Evolutionary conservation across 1,140 invertebrate species (phyloP).

Genomic region (Habropoda laboriosa): DNA sequence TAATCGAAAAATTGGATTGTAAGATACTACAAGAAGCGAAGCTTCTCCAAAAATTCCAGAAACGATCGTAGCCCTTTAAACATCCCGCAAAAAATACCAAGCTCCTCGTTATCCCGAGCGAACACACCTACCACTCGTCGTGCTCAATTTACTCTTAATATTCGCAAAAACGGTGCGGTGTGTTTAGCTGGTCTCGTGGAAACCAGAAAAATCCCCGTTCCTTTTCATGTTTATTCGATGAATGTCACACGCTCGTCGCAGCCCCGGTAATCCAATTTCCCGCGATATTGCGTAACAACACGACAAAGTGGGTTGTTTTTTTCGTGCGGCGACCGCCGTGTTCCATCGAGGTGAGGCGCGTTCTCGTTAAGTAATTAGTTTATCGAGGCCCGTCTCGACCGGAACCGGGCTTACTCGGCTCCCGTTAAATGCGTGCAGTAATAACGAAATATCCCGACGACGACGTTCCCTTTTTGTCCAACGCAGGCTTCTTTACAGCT

Average conservation of each 20-base stretch:
- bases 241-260: background rate
- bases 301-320: constrained; percentile 69
- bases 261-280: constrained; percentile 6
- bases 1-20: too few species aligned
- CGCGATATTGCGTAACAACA: constrained; percentile 62
- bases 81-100: background rate
- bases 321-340: background rate
- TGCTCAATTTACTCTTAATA: too few species aligned
- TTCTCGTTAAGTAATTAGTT: constrained; percentile 71
- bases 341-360: constrained; percentile 22
- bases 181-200: background rate
- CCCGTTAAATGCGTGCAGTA: constrained; percentile 36
- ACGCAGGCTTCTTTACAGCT: background rate
- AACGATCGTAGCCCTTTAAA: background rate
- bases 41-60: background rate
- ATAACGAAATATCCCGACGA: constrained; percentile 51
- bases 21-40: too few species aligned
- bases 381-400: constrained; percentile 38
- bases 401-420: constrained; percentile 24
- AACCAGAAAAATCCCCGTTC: background rate
- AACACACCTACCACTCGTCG: background rate
- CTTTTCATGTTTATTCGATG: background rate
- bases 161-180: background rate
- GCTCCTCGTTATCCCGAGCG: too few species aligned
- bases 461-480: too few species aligned